Evolutionary conservation across 2,888 invertebrate species (phyloP), one percentile per base, ranked within the genome.

Genomic region (Caenorhabditis zanzibari): DNA sequence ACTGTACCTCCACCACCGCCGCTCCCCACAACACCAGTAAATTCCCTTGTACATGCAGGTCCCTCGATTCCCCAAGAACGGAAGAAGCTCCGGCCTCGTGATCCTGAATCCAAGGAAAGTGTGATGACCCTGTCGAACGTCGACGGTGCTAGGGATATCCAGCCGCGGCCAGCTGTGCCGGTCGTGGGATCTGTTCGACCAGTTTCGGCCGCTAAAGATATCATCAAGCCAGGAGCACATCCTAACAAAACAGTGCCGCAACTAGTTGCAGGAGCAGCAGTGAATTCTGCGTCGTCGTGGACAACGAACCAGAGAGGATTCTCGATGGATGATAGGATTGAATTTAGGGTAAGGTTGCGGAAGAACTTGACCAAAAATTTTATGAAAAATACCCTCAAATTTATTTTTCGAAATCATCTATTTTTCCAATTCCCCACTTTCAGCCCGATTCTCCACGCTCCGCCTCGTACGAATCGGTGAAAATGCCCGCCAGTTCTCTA

Each of bases 361-460:
- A n/a, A n/a, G n/a, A n/a, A 47, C 14, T 19, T n/a, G 47, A 19
- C n/a, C 47, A n/a, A 47, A 47, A 47, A 47, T n/a, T 5, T n/a
- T 1, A 7, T 16, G 32, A 32, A 32, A 32, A n/a, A n/a, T n/a
- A n/a, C n/a, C n/a, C n/a, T n/a, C n/a, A n/a, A n/a, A n/a, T n/a
- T n/a, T n/a, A n/a, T n/a, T n/a, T n/a, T n/a, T n/a, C n/a, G n/a
- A n/a, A n/a, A n/a, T n/a, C n/a, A n/a, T n/a, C n/a, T n/a, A n/a
- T n/a, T n/a, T n/a, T n/a, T n/a, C n/a, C n/a, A n/a, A n/a, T n/a
- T n/a, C n/a, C n/a, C n/a, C n/a, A n/a, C n/a, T 75, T 75, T 26
- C 61, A 77, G 77, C 76, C 58, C 12, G 69, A 69, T 5, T 63
- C 77, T 0, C 77, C 77, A 22, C 69, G 44, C 10, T 49, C 73